A percentile compares a stretch with the other conserved stretches of the same genome.
Conservation (phyloP, 2,888 invertebrate species). For the Cantharis rustica region DNA sequence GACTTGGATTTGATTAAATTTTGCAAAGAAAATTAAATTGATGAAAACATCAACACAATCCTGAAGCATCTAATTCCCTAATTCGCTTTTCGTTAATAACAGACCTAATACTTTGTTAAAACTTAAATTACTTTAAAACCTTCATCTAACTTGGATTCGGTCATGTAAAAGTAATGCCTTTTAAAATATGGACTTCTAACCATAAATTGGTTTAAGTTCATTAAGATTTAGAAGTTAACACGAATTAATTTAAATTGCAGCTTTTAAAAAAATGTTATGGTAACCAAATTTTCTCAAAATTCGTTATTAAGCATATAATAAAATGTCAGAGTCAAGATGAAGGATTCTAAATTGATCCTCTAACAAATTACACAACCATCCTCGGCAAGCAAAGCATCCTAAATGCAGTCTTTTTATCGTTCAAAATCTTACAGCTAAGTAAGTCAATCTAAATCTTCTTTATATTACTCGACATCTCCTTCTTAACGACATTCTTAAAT, state of each 20-base stretch:
- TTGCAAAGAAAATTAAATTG: background rate
- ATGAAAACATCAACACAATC: background rate
- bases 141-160: background rate
- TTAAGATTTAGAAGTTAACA: background rate
- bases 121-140: slow-evolving; percentile 17
- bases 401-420: background rate
- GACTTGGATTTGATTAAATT: background rate
- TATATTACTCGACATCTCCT: background rate
- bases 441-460: background rate
- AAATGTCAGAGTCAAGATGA: background rate
- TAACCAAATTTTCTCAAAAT: background rate
- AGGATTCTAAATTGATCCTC: background rate
- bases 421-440: background rate
- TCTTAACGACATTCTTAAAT: background rate
- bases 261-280: background rate
- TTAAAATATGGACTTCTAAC: background rate
- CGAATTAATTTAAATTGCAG: background rate
- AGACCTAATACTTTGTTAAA: slow-evolving; percentile 13
- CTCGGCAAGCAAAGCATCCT: background rate
- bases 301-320: background rate
- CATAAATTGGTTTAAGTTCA: background rate
- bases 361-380: background rate
- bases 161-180: background rate
- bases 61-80: slow-evolving; percentile 1
- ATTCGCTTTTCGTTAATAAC: slow-evolving; percentile 3